Percentiles rank a stretch among this genome's conserved stretches.
These are phyloP conservation scores for Morinoia aosen DNA, from an alignment of 2,888 invertebrate species.

Conservation along the genomic window DNA sequence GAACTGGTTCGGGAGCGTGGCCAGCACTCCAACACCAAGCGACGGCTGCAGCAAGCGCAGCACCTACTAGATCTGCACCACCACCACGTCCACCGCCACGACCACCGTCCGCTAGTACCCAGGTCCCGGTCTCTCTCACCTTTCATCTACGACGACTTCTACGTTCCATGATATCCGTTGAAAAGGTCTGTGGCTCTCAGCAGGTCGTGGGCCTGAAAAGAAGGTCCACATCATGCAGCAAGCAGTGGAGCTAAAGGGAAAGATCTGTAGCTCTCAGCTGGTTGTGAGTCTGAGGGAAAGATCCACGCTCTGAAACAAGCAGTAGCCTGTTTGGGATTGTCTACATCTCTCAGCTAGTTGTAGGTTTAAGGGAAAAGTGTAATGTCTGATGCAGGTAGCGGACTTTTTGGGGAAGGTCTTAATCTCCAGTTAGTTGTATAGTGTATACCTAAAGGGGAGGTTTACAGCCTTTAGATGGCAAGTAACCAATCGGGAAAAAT, in stretches of 20 bases:
- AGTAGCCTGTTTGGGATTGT: too few species aligned
- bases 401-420: not conserved
- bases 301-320: too few species aligned
- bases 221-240: too few species aligned
- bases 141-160: not conserved
- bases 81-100: constrained; percentile 7
- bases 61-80: not conserved
- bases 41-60: constrained; percentile 12
- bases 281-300: not conserved
- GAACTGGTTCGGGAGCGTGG: constrained; percentile 31
- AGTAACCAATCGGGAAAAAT: not conserved
- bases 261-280: not conserved
- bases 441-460: too few species aligned
- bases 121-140: constrained; percentile 20
- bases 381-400: too few species aligned
- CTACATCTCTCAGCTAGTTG: not conserved
- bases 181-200: not conserved
- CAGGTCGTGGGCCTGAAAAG: not conserved
- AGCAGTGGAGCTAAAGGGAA: not conserved
- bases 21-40: constrained; percentile 6
- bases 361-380: too few species aligned
- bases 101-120: not conserved
- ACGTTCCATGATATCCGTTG: constrained; percentile 22
- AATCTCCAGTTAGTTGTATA: not conserved
- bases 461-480: too few species aligned